Percentiles rank a stretch among this genome's conserved stretches.
Evolutionary conservation across 1,140 invertebrate species (phyloP).

Genomic region (Lerema accius): DNA sequence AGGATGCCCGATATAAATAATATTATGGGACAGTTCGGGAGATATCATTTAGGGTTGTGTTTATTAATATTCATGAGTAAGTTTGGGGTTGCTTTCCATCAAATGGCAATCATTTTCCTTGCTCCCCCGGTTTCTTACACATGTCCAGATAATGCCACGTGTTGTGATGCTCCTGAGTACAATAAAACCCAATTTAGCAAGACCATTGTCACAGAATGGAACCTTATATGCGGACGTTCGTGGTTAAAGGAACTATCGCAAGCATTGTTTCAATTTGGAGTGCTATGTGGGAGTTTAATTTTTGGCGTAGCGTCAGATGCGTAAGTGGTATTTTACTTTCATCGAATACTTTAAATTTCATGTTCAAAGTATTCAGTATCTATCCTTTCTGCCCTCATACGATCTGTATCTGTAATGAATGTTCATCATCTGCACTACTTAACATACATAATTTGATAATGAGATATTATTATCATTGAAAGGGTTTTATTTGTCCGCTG

Average conservation of each 20-base stretch:
- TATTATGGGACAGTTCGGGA: slow-evolving; percentile 82
- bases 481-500: too few species aligned
- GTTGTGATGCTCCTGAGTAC: slow-evolving; percentile 83
- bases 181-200: slow-evolving; percentile 85
- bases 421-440: too few species aligned
- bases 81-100: slow-evolving; percentile 88
- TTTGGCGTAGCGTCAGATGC: slow-evolving; percentile 76
- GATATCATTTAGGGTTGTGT: slow-evolving; percentile 87
- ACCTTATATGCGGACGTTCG: slow-evolving; percentile 86
- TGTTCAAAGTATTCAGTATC: too few species aligned
- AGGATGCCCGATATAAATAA: slow-evolving; percentile 48
- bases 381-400: too few species aligned
- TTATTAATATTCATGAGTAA: slow-evolving; percentile 86
- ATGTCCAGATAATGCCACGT: slow-evolving; percentile 60
- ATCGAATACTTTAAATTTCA: too few species aligned
- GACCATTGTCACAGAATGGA: slow-evolving; percentile 89
- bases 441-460: too few species aligned
- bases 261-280: slow-evolving; percentile 74
- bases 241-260: slow-evolving; percentile 88
- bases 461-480: too few species aligned
- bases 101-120: slow-evolving; percentile 85
- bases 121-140: slow-evolving; percentile 81
- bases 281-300: slow-evolving; percentile 66
- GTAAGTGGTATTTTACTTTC: too few species aligned
- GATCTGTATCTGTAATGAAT: too few species aligned